These are phyloP conservation scores for Pseudobourletiella spinata DNA, from an alignment of 1,140 invertebrate species.

Conservation along the genomic window DNA sequence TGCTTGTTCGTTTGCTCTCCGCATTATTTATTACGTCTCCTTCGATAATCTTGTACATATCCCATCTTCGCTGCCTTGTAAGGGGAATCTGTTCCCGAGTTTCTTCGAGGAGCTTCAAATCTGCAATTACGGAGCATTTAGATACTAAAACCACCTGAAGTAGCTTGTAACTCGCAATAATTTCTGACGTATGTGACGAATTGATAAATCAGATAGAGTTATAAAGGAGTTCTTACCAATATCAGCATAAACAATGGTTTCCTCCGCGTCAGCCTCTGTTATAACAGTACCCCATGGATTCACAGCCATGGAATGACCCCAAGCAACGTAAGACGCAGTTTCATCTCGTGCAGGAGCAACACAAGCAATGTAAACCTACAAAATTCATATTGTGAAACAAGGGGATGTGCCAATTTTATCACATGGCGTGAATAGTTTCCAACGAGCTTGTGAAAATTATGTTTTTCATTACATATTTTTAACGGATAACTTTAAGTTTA, in stretches of 20 bases:
- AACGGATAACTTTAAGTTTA: no score
- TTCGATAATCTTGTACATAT: constrained; percentile 61
- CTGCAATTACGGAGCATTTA: constrained; percentile 51
- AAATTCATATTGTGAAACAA: not conserved
- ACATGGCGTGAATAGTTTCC: no score
- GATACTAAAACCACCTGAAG: constrained; percentile 37
- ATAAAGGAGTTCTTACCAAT: constrained; percentile 50
- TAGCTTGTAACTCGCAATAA: no score
- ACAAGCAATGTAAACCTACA: constrained; percentile 44
- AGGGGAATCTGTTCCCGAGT: constrained; percentile 73
- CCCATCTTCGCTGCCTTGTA: constrained; percentile 60
- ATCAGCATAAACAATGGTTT: constrained; percentile 63
- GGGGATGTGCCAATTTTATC: no score
- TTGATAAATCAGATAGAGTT: no score
- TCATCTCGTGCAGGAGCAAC: constrained; percentile 49
- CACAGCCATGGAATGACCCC: constrained; percentile 76
- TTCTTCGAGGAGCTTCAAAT: constrained; percentile 61
- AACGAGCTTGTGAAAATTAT: no score
- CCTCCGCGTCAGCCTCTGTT: constrained; percentile 55
- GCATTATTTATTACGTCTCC: not conserved
- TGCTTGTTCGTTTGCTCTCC: no score
- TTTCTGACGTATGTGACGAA: no score
- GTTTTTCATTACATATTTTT: no score
- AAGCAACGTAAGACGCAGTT: constrained; percentile 68
- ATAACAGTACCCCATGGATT: constrained; percentile 76